These are phyloP conservation scores for Ornithorhynchus anatinus DNA, from an alignment of 2,113 vertebrate species.

Conservation along the genomic window DNA sequence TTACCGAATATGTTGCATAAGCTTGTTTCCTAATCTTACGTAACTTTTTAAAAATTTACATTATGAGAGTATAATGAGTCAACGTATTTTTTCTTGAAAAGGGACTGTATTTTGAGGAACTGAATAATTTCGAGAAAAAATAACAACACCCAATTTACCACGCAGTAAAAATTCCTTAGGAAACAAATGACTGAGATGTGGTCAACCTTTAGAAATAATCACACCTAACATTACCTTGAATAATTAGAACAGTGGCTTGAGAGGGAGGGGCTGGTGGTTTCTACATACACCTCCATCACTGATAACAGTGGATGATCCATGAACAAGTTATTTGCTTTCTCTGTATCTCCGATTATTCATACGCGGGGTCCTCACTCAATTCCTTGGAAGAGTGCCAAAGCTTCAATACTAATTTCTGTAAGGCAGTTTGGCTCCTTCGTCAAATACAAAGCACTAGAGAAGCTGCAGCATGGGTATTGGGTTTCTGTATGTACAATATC, in stretches of 20 bases:
- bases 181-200: conserved; percentile 8
- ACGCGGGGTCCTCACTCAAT: neutral
- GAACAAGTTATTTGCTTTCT: conserved; percentile 43
- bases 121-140: too few relatives aligned
- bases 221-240: conserved; percentile 31
- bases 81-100: neutral
- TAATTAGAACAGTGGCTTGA: conserved; percentile 42
- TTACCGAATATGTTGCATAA: too few relatives aligned
- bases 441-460: neutral
- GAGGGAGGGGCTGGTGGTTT: conserved; percentile 38
- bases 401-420: conserved; percentile 35
- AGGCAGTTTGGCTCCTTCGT: conserved; percentile 29
- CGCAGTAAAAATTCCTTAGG: conserved; percentile 2
- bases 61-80: too few relatives aligned
- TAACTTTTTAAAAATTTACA: too few relatives aligned
- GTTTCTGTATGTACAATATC: too few relatives aligned
- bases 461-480: conserved; percentile 6
- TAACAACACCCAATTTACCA: too few relatives aligned
- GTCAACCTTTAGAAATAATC: conserved; percentile 18
- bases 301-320: too few relatives aligned
- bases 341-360: conserved; percentile 16
- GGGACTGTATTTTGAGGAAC: neutral
- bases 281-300: conserved; percentile 37
- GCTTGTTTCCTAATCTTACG: too few relatives aligned
- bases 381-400: conserved; percentile 11